A percentile compares a stretch with the other conserved stretches of the same genome.
These are phyloP conservation scores for Gastracanthus pulcherrimus DNA, from an alignment of 2,888 invertebrate species.

Conservation along the genomic window DNA sequence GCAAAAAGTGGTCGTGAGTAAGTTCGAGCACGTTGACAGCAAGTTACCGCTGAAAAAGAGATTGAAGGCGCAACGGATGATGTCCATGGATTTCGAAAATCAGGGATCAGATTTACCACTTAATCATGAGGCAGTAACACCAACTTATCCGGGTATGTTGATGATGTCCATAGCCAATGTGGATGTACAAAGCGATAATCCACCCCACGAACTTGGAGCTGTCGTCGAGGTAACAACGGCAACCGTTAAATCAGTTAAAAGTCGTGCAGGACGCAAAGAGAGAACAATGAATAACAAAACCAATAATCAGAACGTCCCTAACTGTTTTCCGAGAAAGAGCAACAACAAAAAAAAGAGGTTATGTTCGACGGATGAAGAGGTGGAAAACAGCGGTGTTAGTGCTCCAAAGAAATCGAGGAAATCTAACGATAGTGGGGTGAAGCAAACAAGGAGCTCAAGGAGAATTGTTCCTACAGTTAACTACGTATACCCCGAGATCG, in stretches of 20 bases:
- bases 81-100: conserved; percentile 62
- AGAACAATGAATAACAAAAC: conserved; percentile 44
- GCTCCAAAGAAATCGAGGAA: conserved; percentile 37
- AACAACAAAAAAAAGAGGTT: conserved; percentile 11
- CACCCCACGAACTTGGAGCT: conserved; percentile 48
- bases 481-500: conserved; percentile 72
- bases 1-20: conserved; percentile 46
- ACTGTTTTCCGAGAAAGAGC: conserved; percentile 53
- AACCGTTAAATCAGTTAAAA: conserved; percentile 17
- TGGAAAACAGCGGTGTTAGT: conserved; percentile 9
- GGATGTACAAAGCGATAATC: conserved; percentile 53
- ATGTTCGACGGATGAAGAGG: conserved; percentile 6
- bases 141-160: conserved; percentile 55
- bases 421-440: conserved; percentile 5
- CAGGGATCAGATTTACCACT: conserved; percentile 59
- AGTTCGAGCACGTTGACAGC: conserved; percentile 63
- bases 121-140: not conserved
- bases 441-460: conserved; percentile 68
- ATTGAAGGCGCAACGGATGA: conserved; percentile 67
- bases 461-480: conserved; percentile 72
- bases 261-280: conserved; percentile 52
- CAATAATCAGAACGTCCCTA: conserved; percentile 37
- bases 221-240: conserved; percentile 50
- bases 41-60: conserved; percentile 74
- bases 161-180: conserved; percentile 72